Conservation (phyloP, 2,797 vertebrate species). For the Neopelma chrysocephalum region DNA sequence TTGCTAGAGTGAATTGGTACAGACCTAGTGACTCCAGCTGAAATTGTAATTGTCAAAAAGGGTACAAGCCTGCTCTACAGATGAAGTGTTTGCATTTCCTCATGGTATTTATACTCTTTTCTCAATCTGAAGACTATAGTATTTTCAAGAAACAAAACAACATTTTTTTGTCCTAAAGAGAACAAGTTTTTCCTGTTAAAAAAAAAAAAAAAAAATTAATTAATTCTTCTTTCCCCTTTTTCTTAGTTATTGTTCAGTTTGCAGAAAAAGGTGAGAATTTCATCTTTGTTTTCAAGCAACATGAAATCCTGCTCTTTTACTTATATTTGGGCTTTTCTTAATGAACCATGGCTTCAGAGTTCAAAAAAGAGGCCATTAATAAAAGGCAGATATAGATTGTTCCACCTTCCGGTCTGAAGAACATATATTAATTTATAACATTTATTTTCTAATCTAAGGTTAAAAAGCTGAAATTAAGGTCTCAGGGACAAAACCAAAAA, state of each 20-base stretch:
- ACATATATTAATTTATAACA: background rate
- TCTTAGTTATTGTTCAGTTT: background rate
- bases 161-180: background rate
- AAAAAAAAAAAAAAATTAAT: background rate
- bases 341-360: constrained; percentile 71
- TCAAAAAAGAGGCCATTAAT: constrained; percentile 73
- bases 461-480: constrained; percentile 74
- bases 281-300: background rate
- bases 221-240: background rate
- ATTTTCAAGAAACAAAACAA: background rate
- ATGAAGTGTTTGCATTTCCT: background rate
- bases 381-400: constrained; percentile 73
- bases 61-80: background rate
- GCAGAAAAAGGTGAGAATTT: background rate
- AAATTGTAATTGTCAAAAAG: background rate
- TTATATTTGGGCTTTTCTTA: constrained; percentile 71
- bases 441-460: constrained; percentile 75
- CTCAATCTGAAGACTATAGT: background rate
- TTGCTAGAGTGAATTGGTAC: background rate
- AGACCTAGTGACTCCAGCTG: background rate
- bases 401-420: constrained; percentile 71
- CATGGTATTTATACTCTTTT: background rate
- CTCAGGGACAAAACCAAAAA: constrained; percentile 67
- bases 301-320: background rate
- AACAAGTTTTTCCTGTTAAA: background rate